phyloP scores from a whole-genome alignment of 2,888 invertebrate species.

The Machimus atricapillus region DNA sequence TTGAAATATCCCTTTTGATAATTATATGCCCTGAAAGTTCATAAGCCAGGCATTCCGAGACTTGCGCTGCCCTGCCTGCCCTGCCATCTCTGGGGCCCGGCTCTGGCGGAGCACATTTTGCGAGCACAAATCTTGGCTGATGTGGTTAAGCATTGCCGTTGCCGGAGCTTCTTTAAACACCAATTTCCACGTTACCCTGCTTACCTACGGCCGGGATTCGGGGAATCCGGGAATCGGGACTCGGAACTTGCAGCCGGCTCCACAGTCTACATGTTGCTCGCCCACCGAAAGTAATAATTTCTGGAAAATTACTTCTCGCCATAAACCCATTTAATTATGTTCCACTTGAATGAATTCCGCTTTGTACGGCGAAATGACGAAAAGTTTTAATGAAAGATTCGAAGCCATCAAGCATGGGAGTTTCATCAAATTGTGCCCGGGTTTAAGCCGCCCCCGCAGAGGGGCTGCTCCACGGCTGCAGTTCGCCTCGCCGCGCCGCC shows the following conservation, averaged over 20 bases:
- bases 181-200: constrained; percentile 23
- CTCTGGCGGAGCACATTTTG: not conserved
- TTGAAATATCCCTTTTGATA: constrained; percentile 31
- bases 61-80: not conserved
- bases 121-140: constrained; percentile 30
- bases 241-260: not conserved
- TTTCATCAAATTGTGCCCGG: constrained; percentile 12
- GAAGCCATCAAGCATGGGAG: constrained; percentile 19
- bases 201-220: not conserved
- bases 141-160: constrained; percentile 26
- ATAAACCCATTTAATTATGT: constrained; percentile 40
- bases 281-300: constrained; percentile 32
- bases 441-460: not conserved
- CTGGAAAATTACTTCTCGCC: constrained; percentile 38
- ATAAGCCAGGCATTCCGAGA: not conserved
- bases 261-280: constrained; percentile 35
- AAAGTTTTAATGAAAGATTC: constrained; percentile 40
- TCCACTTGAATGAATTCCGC: constrained; percentile 39
- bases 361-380: constrained; percentile 37
- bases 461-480: not conserved
- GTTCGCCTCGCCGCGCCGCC: not conserved
- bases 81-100: not conserved
- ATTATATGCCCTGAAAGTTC: constrained; percentile 31
- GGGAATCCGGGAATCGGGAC: not conserved
- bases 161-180: constrained; percentile 28